Base-by-base conservation (phyloP, 2,888 invertebrate genomes). In the Hypercompe scribonia region DNA sequence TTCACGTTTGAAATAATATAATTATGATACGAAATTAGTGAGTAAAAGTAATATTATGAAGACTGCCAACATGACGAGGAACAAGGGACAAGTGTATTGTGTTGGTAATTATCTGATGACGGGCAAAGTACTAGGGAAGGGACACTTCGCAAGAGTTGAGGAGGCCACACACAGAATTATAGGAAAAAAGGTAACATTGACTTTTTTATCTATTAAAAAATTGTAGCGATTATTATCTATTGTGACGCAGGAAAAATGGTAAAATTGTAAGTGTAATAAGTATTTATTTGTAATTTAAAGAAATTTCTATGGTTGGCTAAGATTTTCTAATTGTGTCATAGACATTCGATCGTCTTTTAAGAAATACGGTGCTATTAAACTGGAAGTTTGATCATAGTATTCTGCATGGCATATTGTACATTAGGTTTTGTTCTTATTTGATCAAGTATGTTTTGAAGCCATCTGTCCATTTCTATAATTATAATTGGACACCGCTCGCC, bases 91-190 rank as follows among this genome's bases (percentile, higher is more conserved):
- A 91, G 93, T 96, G 81, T 94, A 96, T 88, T 96, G 94, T 91
- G 96, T 97, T 83, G 97, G 97, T 73, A 97, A 97, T 88, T 98
- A 97, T 92, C 94, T 96, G 86, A 96, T 97, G 96, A 97, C 97
- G 73, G 97, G 97, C 75, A 96, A 96, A 84, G 94, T 96, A 74
- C 94, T 98, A 74, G 97, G 97, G 65, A 97, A 97, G 91, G 98
- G 97, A 77, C 97, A 97, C 91, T 97, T 97, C 90, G 97, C 97
- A 34, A 96, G 96, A 84, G 97, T 98, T 67, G 97, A 97, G 89
- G 97, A 97, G 89, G 97, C 97, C 24, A 96, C 96, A 50, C 97
- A 97, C 90, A 96, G 96, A 78, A 90, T 97, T 72, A 96, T 97
- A 70, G 96, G 97, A 82, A 96, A 96, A 85, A 97, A 97, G 97